These are phyloP conservation scores for Drosophila sproati DNA, from an alignment of 1,140 invertebrate genomes.

Conservation along the genomic window DNA sequence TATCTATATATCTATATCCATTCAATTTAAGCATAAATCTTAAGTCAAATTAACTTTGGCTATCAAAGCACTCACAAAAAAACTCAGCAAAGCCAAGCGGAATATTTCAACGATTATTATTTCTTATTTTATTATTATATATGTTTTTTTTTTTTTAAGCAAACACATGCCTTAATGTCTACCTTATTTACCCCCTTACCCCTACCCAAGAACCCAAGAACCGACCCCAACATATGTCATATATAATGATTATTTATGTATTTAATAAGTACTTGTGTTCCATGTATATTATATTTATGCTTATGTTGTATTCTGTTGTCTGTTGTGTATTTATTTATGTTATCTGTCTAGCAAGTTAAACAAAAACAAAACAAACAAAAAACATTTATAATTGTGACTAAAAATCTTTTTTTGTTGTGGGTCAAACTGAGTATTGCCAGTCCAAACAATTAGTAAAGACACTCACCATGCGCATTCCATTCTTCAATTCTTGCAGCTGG, in stretches of 20 bases:
- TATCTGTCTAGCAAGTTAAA: slow-evolving; percentile 26
- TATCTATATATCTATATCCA: no score
- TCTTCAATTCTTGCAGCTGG: slow-evolving; percentile 63
- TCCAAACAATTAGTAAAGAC: not conserved
- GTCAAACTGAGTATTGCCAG: not conserved
- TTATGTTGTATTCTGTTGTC: slow-evolving; percentile 42
- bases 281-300: slow-evolving; percentile 15
- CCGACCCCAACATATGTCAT: not conserved
- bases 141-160: no score
- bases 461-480: not conserved
- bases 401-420: slow-evolving; percentile 45
- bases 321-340: slow-evolving; percentile 49
- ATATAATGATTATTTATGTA: not conserved
- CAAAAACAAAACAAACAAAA: not conserved
- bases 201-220: not conserved
- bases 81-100: no score
- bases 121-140: no score
- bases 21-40: no score
- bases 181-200: no score
- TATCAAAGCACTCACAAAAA: no score
- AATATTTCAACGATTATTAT: no score
- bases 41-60: no score
- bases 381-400: slow-evolving; percentile 58
- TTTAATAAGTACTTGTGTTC: slow-evolving; percentile 2
- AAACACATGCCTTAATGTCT: no score